Evolutionary conservation across 2,113 vertebrate species (phyloP).

Genomic region (Zapus hudsonius): DNA sequence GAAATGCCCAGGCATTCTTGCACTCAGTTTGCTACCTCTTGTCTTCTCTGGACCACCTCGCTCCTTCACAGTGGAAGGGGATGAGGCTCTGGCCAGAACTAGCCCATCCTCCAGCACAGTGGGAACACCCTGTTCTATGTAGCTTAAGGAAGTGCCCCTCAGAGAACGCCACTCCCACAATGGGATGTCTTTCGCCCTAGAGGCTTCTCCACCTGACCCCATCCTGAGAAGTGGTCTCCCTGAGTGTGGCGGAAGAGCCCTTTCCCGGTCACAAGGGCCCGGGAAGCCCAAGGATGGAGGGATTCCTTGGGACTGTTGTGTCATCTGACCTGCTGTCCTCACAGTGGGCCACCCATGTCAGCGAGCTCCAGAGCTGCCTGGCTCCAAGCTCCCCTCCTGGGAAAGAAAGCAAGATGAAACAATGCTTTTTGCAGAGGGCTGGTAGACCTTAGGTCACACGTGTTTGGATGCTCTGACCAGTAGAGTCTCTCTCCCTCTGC

Average conservation of each 20-base stretch:
- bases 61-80: neutral
- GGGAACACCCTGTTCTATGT: neutral
- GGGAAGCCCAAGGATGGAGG: slow-evolving; percentile 69
- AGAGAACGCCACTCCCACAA: slow-evolving; percentile 15
- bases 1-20: slow-evolving; percentile 27
- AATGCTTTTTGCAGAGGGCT: slow-evolving; percentile 23
- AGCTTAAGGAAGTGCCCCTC: slow-evolving; percentile 31
- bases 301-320: slow-evolving; percentile 31
- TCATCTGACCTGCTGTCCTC: slow-evolving; percentile 41
- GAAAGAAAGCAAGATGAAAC: slow-evolving; percentile 52
- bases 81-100: slow-evolving; percentile 11
- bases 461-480: slow-evolving; percentile 41
- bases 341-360: neutral
- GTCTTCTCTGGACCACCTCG: neutral
- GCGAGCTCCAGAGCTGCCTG: neutral
- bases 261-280: slow-evolving; percentile 61
- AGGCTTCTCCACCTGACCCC: slow-evolving; percentile 69
- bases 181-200: slow-evolving; percentile 45
- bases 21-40: neutral
- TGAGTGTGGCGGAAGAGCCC: slow-evolving; percentile 78
- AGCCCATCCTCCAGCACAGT: neutral
- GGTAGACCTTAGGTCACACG: slow-evolving; percentile 46
- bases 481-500: slow-evolving; percentile 68
- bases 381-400: slow-evolving; percentile 4
- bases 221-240: slow-evolving; percentile 80